These are phyloP conservation scores for Diaperis boleti DNA, from an alignment of 2,888 invertebrate genomes.

Conservation along the genomic window DNA sequence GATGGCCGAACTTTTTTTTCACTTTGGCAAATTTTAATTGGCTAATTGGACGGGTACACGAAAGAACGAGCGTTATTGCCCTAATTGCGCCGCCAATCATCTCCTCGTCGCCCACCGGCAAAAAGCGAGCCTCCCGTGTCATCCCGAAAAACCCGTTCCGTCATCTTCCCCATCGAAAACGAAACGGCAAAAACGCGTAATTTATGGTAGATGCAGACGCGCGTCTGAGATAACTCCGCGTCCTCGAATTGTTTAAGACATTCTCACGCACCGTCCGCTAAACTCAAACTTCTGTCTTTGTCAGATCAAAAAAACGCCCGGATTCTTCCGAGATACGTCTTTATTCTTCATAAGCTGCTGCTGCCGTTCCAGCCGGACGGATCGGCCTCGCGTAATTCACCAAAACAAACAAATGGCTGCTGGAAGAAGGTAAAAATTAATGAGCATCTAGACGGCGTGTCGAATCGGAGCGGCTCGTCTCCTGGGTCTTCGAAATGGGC, in stretches of 20 bases:
- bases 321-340: constrained; percentile 29
- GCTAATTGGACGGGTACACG: too few relatives aligned
- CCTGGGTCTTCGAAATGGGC: constrained; percentile 35
- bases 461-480: constrained; percentile 44
- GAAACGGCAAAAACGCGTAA: constrained; percentile 54
- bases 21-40: too few relatives aligned
- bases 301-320: constrained; percentile 1
- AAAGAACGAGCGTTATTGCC: too few relatives aligned
- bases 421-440: constrained; percentile 36
- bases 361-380: too few relatives aligned
- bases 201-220: constrained; percentile 56
- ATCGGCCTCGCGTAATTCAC: constrained; percentile 35
- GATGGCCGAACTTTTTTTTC: too few relatives aligned
- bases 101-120: too few relatives aligned
- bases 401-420: constrained; percentile 30
- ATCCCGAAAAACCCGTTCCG: constrained; percentile 6
- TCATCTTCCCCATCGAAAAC: background rate
- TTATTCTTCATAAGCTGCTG: constrained; percentile 20
- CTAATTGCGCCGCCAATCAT: too few relatives aligned
- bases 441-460: constrained; percentile 48
- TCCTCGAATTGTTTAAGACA: constrained; percentile 52
- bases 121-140: too few relatives aligned
- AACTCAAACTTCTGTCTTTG: constrained; percentile 23
- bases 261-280: constrained; percentile 52
- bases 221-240: constrained; percentile 56